Percentiles rank a stretch among this genome's conserved stretches.
Evolutionary conservation across 1,140 invertebrate species (phyloP).

Genomic region (Drosophila lowei): DNA sequence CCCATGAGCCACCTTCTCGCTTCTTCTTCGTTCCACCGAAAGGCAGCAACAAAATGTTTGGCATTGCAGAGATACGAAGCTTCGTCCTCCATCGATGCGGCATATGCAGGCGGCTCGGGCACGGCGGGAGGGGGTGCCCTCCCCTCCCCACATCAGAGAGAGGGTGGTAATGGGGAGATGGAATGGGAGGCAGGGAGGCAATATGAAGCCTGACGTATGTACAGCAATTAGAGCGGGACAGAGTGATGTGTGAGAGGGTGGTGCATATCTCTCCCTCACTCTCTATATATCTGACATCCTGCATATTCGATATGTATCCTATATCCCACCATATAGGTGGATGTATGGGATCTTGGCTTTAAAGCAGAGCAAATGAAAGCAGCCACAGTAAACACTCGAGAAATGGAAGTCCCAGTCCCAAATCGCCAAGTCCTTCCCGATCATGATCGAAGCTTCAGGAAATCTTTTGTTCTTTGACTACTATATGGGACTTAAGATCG

Average conservation of each 20-base stretch:
- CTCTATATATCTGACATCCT: too few relatives aligned
- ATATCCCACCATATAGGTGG: too few relatives aligned
- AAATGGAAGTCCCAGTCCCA: too few relatives aligned
- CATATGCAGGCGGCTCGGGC: slow-evolving; percentile 26
- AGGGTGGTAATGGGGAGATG: not conserved
- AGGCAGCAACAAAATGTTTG: slow-evolving; percentile 56
- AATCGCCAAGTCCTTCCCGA: too few relatives aligned
- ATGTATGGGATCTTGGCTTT: too few relatives aligned
- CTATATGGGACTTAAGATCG: too few relatives aligned
- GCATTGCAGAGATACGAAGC: slow-evolving; percentile 68
- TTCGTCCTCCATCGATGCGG: slow-evolving; percentile 28
- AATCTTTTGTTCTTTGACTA: too few relatives aligned
- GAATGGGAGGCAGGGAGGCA: slow-evolving; percentile 4
- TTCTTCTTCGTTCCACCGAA: slow-evolving; percentile 1
- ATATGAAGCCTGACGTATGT: slow-evolving; percentile 39
- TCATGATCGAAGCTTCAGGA: too few relatives aligned
- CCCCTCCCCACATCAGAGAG: not conserved
- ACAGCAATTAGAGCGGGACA: slow-evolving; percentile 72
- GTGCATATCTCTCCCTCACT: not conserved
- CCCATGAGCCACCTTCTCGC: not conserved
- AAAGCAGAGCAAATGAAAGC: too few relatives aligned
- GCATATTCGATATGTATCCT: too few relatives aligned
- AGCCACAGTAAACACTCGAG: too few relatives aligned
- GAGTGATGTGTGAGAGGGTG: slow-evolving; percentile 24
- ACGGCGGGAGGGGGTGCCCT: not conserved